Evolutionary conservation across 2,888 invertebrate genomes (phyloP).

Genomic region (Ryuthela nishihirai): DNA sequence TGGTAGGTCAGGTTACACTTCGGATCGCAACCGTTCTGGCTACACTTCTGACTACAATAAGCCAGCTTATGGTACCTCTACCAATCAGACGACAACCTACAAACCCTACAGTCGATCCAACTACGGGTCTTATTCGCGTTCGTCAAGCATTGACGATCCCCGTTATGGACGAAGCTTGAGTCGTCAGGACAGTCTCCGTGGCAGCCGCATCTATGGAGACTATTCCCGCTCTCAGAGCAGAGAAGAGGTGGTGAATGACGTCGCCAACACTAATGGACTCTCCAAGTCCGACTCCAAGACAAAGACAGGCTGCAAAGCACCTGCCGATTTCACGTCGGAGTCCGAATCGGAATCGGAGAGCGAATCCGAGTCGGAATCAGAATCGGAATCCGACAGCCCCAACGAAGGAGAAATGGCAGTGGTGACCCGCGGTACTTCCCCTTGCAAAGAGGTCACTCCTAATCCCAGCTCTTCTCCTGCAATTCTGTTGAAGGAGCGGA

Average conservation of each 20-base stretch:
- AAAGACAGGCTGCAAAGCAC: constrained; percentile 27
- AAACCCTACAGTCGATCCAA: constrained; percentile 6
- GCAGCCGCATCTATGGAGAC: constrained; percentile 3
- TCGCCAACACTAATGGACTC: constrained; percentile 24
- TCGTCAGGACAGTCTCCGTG: constrained; percentile 29
- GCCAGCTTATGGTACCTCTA: constrained; percentile 8
- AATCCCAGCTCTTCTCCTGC: constrained; percentile 20
- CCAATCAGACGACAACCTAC: not conserved
- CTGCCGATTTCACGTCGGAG: constrained; percentile 39
- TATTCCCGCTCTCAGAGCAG: constrained; percentile 31
- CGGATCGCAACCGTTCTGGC: constrained; percentile 28
- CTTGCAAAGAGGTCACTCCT: not conserved
- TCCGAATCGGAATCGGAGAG: constrained; percentile 27
- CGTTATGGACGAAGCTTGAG: constrained; percentile 13
- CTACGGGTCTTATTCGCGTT: constrained; percentile 13
- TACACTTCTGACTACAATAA: constrained; percentile 39
- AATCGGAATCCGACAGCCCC: constrained; percentile 8
- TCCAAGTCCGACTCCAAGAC: constrained; percentile 20
- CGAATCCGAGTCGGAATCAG: constrained; percentile 10
- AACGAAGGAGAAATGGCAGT: constrained; percentile 6
- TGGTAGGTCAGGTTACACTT: constrained; percentile 31
- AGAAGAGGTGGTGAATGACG: constrained; percentile 16
- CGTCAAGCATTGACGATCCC: not conserved
- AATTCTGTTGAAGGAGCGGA: constrained; percentile 7
- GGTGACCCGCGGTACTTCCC: constrained; percentile 34